phyloP scores from a whole-genome alignment of 2,888 invertebrate species.

The Oegoconia quadripuncta region DNA sequence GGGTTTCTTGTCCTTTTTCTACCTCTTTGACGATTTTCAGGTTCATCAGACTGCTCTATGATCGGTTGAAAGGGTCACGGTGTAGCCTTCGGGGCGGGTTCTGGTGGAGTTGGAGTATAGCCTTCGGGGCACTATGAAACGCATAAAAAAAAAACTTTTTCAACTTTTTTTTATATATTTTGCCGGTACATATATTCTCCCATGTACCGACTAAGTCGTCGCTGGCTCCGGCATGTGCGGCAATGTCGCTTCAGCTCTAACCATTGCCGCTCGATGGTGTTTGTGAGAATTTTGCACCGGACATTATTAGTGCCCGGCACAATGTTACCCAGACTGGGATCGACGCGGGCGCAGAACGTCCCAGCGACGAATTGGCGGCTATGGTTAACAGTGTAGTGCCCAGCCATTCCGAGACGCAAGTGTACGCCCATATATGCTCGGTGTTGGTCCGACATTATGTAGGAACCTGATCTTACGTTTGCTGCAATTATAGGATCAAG shows the following conservation, averaged over 20 bases:
- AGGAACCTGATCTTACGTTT: conserved; percentile 5
- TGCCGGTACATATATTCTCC: too few species aligned
- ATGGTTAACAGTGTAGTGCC: conserved; percentile 8
- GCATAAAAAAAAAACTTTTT: too few species aligned
- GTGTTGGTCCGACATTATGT: conserved; percentile 11
- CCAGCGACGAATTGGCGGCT: conserved; percentile 7
- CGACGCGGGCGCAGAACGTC: conserved; percentile 7
- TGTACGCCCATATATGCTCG: conserved; percentile 9
- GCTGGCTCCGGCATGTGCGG: conserved; percentile 14
- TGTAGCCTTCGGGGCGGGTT: too few species aligned
- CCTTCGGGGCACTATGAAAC: too few species aligned
- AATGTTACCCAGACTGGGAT: conserved; percentile 1
- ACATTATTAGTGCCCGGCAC: not conserved
- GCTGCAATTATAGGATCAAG: conserved; percentile 5
- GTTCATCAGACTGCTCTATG: too few species aligned
- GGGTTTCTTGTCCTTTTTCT: too few species aligned
- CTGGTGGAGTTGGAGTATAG: too few species aligned
- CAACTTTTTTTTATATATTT: too few species aligned
- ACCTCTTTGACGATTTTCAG: too few species aligned
- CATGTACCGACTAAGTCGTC: too few species aligned
- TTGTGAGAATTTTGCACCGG: conserved; percentile 4
- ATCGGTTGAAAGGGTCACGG: too few species aligned
- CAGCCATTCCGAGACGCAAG: conserved; percentile 3
- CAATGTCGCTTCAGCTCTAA: conserved; percentile 19
- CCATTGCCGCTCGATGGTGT: conserved; percentile 12